Evolutionary conservation across 2,888 invertebrate genomes (phyloP), one percentile per base, ranked within the genome.

Genomic region (Brachypalpus laphriformis): DNA sequence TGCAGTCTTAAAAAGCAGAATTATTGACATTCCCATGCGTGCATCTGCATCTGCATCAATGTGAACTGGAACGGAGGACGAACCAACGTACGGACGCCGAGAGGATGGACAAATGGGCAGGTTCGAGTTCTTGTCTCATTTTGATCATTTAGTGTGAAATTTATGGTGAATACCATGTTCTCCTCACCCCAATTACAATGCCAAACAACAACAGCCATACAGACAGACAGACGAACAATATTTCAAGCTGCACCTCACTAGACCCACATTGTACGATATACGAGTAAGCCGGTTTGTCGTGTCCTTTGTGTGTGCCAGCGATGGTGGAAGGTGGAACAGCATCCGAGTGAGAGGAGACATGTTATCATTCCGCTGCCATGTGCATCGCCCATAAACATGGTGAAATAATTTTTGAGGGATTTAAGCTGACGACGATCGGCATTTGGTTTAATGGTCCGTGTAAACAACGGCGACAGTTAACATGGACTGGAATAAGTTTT

Each of bases 131-230:
- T 61, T 81, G 81, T 80, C 81, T 75, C 80, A 75, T 85, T 85
- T 81, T 59, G 85, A 76, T 71, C 85, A 71, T 85, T 85, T 85
- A 75, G 85, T 85, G 85, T 81, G 75, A 85, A 85, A 85, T 85
- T 85, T 80, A 85, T 85, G 65, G 70, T 34, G 81, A 81, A 85
- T 76, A 71, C 75, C 76, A 71, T 81, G 80, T 70, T 78, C 68
- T 78, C 63, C 65, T 70, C 83, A 57, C 65, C 47, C 70, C 61
- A 75, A 75, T 59, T 59, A 59, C 63, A 83, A 57, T 78, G 22
- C 28, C 70, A 51, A 78, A 28, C 54, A 68, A 22, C 57, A 34
- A 20, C 20, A n/a, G 18, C 56, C 45, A 68, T 51, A 49, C 72
- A 49, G 82, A 31, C 77, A 40, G 77, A 72, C 66, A 54, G 59